These are phyloP conservation scores for Cyanoramphus novaezelandiae DNA, from an alignment of 2,113 vertebrate genomes.

Conservation along the genomic window DNA sequence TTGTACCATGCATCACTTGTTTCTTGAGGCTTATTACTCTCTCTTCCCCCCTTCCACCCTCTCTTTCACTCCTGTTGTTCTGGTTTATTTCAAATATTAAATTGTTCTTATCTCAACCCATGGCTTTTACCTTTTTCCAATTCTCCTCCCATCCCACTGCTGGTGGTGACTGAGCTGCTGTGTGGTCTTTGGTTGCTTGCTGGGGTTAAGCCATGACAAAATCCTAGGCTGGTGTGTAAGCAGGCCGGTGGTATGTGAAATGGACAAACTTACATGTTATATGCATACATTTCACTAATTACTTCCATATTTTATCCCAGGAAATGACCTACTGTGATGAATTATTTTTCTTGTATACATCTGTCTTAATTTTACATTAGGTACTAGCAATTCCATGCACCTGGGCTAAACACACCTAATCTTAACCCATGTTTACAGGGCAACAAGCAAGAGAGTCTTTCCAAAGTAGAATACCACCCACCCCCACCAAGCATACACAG, in stretches of 20 bases:
- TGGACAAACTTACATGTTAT: background rate
- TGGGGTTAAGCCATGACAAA: background rate
- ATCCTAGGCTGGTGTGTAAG: background rate
- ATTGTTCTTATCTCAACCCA: background rate
- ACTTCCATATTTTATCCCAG: background rate
- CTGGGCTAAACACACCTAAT: background rate
- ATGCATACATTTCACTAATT: background rate
- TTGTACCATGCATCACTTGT: background rate
- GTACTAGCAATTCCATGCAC: background rate
- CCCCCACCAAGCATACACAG: background rate
- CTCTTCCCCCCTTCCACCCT: background rate
- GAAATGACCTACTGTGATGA: fast-evolving
- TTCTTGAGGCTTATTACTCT: background rate
- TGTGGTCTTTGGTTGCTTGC: background rate
- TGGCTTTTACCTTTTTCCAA: background rate
- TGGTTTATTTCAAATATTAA: background rate
- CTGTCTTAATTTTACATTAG: background rate
- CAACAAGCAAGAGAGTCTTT: background rate
- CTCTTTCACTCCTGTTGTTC: background rate
- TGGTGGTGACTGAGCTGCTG: background rate
- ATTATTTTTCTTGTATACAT: background rate
- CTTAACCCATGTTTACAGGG: background rate
- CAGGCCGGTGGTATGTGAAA: background rate
- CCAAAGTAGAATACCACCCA: background rate
- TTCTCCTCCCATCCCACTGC: background rate